A percentile compares a stretch with the other conserved stretches of the same genome.
phyloP scores from a whole-genome alignment of 2,797 vertebrate species.

The Cirrhinus molitorella region DNA sequence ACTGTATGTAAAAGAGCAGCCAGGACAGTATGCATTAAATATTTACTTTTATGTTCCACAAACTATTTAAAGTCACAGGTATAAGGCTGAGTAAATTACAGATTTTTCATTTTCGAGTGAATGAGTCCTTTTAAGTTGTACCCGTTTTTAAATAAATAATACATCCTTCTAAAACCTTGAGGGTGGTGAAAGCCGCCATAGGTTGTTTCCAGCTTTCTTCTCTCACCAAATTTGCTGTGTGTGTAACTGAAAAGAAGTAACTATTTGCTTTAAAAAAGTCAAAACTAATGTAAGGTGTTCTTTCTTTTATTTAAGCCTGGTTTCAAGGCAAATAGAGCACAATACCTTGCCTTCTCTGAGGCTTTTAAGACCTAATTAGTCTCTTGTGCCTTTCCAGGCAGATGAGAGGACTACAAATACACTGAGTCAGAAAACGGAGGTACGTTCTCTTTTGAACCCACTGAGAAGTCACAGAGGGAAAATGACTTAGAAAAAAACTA shows the following conservation, averaged over 20 bases:
- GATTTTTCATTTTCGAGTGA: not conserved
- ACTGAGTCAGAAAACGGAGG: constrained; percentile 23
- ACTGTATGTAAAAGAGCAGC: not conserved
- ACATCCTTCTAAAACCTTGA: not conserved
- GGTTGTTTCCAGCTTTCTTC: not conserved
- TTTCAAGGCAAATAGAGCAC: constrained; percentile 40
- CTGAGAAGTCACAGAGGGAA: constrained; percentile 52
- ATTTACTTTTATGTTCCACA: not conserved
- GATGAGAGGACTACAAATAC: constrained; percentile 43
- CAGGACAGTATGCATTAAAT: too few relatives aligned
- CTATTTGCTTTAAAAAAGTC: not conserved
- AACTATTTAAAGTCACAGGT: not conserved
- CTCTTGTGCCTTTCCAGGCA: constrained; percentile 45
- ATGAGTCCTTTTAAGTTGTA: not conserved
- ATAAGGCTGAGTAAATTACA: not conserved
- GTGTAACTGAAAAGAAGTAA: not conserved
- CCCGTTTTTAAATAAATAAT: not conserved
- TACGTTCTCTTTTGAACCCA: constrained; percentile 50
- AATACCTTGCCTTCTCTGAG: constrained; percentile 46
- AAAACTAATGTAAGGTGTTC: not conserved
- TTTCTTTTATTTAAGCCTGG: constrained; percentile 35
- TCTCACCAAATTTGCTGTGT: not conserved
- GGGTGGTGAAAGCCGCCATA: not conserved
- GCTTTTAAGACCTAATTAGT: constrained; percentile 60
- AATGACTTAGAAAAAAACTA: constrained; percentile 37